These are phyloP conservation scores for Protomyctophum bolini DNA, from an alignment of 2,113 vertebrate genomes.

Conservation along the genomic window DNA sequence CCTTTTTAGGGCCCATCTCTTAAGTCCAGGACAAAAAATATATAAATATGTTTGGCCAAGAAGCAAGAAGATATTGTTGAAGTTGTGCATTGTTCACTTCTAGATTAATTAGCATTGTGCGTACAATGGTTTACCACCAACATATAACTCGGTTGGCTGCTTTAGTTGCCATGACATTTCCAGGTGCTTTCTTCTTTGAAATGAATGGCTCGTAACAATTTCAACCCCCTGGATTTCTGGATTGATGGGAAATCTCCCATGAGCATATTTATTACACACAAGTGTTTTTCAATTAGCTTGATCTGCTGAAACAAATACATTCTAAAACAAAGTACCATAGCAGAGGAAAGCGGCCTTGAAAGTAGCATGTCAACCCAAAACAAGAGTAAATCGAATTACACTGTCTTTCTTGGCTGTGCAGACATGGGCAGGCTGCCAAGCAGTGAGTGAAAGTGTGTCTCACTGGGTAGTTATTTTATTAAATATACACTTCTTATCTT, in stretches of 20 bases:
- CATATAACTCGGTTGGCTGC: constrained; percentile 33
- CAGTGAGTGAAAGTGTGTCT: constrained; percentile 20
- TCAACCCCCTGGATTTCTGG: constrained; percentile 24
- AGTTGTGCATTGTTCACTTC: not conserved
- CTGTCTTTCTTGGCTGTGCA: constrained; percentile 12
- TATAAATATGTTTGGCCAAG: not conserved
- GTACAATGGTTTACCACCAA: not conserved
- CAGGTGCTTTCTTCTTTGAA: constrained; percentile 30
- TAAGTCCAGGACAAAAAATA: not conserved
- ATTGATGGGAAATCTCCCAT: constrained; percentile 39
- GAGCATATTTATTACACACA: constrained; percentile 39
- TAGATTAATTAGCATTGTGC: not conserved
- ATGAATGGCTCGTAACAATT: constrained; percentile 36
- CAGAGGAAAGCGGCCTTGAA: constrained; percentile 1
- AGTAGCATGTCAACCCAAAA: constrained; percentile 24
- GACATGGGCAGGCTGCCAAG: constrained; percentile 12
- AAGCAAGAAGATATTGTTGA: too few species aligned
- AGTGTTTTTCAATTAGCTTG: constrained; percentile 8
- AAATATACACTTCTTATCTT: constrained; percentile 6
- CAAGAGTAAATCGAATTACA: constrained; percentile 31
- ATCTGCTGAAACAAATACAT: constrained; percentile 29
- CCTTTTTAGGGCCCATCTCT: not conserved
- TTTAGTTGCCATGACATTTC: constrained; percentile 62
- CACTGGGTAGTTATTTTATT: constrained; percentile 9
- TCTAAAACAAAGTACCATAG: not conserved